Conservation (phyloP, 2,797 vertebrate species). For the Cercopithecus neglectus region DNA sequence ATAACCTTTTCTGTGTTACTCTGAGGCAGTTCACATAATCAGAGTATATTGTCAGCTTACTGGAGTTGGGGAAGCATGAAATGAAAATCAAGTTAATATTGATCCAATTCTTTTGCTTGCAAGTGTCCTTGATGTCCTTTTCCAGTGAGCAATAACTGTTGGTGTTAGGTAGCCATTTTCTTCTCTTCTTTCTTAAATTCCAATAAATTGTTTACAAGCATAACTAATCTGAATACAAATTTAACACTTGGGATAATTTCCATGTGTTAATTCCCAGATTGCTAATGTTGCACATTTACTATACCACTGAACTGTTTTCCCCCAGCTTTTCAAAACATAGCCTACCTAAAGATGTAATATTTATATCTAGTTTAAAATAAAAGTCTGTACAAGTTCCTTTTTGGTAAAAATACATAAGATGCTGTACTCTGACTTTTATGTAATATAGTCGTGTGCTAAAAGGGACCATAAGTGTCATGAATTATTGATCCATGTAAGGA, state of each 20-base stretch:
- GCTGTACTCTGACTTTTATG: not conserved
- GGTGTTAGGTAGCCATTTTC: constrained; percentile 80
- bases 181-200: constrained; percentile 72
- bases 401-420: not conserved
- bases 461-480: not conserved
- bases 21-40: constrained; percentile 89
- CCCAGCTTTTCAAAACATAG: constrained; percentile 41
- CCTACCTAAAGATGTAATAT: not conserved
- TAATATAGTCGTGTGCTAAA: not conserved
- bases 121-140: constrained; percentile 94
- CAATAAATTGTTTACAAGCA: constrained; percentile 56
- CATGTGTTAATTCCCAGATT: constrained; percentile 33
- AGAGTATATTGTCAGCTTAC: constrained; percentile 95
- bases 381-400: not conserved
- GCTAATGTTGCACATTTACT: constrained; percentile 18
- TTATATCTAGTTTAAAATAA: not conserved
- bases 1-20: constrained; percentile 93
- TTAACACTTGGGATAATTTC: constrained; percentile 67
- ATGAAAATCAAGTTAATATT: constrained; percentile 99
- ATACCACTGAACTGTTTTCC: not conserved
- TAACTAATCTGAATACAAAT: constrained; percentile 63
- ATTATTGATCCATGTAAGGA: not conserved
- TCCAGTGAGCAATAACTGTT: constrained; percentile 83
- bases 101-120: constrained; percentile 97
- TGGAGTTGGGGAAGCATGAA: constrained; percentile 99